Base-by-base conservation (phyloP, 2,797 vertebrate species). In the Spatula versicolor region DNA sequence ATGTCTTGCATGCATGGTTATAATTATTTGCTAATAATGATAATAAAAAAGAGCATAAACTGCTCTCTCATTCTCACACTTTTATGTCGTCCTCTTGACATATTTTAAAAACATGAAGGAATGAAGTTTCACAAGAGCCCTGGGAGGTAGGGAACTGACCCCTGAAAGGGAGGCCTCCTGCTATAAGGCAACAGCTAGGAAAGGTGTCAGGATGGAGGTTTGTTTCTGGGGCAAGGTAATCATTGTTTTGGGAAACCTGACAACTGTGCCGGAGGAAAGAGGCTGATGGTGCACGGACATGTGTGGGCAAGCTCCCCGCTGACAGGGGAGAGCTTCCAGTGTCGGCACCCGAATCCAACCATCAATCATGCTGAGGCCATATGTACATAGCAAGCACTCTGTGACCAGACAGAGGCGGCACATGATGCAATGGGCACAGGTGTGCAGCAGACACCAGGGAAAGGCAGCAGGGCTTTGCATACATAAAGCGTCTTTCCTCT, bases 381-480 rank as follows among this genome's bases (percentile, higher is more conserved):
- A 4, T 6, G 69, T 63, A 86, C 74, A 8, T 54, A 35, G 83
- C 50, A 18, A 89, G 81, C 54, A 0, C 83, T 37, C 82, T 25
- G 89, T 4, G 23, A 92, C 88, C 94, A 90, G 94, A 56, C 86
- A 93, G 86, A 43, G 87, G 88, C 67, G 19, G 92, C 91, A 46
- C 95, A 93, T 97, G 96, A 96, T 93, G 97, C 96, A 97, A 97
- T 1, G 91, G 96, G 96, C 96, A 96, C 96, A 97, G 97, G 96
- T 97, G 97, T 92, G 94, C 92, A 55, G 79, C 94, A 96, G 73
- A 41, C 91, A 88, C 91, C 69, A 3, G 83, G 83, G 83, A 92
- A 92, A 84, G 88, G 95, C 91, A 90, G 77, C 60, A 28, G 88
- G 85, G 91, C 95, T 96, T 93, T 96, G 95, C 95, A 93, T 94